Percentiles rank a stretch among this genome's conserved stretches.
Evolutionary conservation across 2,888 invertebrate genomes (phyloP).

Genomic region (Polyommatus icarus): DNA sequence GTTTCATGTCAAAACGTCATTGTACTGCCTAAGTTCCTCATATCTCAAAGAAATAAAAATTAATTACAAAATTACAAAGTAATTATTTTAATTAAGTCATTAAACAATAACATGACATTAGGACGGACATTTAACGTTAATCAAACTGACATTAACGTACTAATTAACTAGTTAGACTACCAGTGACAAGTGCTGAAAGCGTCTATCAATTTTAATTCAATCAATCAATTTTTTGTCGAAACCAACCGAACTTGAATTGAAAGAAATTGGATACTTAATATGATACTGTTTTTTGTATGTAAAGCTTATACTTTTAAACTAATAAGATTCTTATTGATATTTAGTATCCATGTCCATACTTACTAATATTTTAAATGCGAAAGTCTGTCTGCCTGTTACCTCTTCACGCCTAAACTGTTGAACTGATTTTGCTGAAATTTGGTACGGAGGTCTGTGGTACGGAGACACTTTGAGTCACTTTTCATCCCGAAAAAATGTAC

Average conservation of each 20-base stretch:
- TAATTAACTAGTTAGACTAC: constrained; percentile 18
- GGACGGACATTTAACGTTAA: neutral
- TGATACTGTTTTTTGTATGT: neutral
- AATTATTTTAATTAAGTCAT: constrained; percentile 10
- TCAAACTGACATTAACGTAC: constrained; percentile 22
- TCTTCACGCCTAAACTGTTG: too few relatives aligned
- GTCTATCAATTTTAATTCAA: constrained; percentile 22
- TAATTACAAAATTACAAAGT: neutral
- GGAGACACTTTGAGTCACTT: too few relatives aligned
- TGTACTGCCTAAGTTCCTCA: neutral
- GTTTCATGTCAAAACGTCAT: too few relatives aligned
- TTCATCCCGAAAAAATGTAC: too few relatives aligned
- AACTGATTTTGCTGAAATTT: too few relatives aligned
- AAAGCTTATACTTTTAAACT: neutral
- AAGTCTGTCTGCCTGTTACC: too few relatives aligned
- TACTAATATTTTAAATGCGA: too few relatives aligned
- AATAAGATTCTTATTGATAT: too few relatives aligned
- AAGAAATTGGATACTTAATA: neutral
- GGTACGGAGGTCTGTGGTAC: too few relatives aligned
- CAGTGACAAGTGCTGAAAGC: constrained; percentile 13
- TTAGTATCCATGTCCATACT: too few relatives aligned
- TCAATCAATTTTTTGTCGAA: constrained; percentile 23
- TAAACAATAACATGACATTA: neutral
- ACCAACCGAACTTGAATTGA: neutral
- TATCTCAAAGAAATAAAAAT: neutral